Conservation (phyloP, 2,797 vertebrate species). For the Hipposideros larvatus region DNA sequence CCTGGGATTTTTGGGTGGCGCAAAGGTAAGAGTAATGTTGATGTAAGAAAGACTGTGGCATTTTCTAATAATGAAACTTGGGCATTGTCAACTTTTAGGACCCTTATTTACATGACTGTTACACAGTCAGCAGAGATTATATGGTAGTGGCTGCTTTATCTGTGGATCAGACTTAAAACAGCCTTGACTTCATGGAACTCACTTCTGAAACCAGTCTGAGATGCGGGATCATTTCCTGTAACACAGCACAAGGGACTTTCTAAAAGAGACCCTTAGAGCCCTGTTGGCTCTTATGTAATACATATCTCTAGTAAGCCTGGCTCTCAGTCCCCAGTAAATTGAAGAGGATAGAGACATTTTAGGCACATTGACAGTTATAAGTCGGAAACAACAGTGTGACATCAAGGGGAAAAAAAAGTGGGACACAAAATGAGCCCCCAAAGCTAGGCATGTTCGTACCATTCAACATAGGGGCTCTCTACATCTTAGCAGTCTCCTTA, state of each 20-base stretch:
- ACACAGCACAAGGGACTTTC: constrained; percentile 24
- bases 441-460: background rate
- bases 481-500: background rate
- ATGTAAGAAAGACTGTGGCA: constrained; percentile 35
- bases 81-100: constrained; percentile 36
- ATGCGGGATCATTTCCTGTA: constrained; percentile 9
- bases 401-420: background rate
- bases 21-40: constrained; percentile 92
- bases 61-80: constrained; percentile 45
- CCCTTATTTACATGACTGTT: constrained; percentile 37
- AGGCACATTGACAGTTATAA: background rate
- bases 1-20: constrained; percentile 93
- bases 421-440: background rate
- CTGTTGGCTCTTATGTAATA: constrained; percentile 37
- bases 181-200: constrained; percentile 16
- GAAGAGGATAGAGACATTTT: background rate
- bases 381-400: constrained; percentile 19
- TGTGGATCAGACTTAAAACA: constrained; percentile 35
- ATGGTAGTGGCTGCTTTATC: background rate
- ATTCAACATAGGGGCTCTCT: background rate
- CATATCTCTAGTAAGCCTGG: constrained; percentile 23
- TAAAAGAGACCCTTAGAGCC: constrained; percentile 7
- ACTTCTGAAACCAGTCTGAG: background rate
- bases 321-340: constrained; percentile 13
- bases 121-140: constrained; percentile 49